Conservation (phyloP, 92 coral and sea anemone species). For the Umimayanthus kanabou region DNA sequence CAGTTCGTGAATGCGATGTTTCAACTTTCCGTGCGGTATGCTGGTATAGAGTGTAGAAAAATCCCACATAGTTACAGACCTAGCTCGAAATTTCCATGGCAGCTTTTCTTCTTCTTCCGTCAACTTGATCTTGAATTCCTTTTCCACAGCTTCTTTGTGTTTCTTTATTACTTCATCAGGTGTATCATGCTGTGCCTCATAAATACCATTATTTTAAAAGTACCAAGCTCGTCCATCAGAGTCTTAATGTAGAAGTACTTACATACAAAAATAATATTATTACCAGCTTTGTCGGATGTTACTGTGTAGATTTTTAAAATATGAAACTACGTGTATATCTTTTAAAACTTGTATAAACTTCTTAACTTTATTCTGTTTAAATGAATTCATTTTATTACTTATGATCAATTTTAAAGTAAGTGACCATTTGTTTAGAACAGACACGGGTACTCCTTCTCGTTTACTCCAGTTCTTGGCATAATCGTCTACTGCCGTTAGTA, state of each 20-base stretch:
- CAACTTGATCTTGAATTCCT: conserved; percentile 16
- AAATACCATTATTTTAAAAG: not conserved
- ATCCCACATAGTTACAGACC: conserved; percentile 13
- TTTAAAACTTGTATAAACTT: not conserved
- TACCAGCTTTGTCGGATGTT: conserved; percentile 49
- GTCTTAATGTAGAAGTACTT: conserved; percentile 37
- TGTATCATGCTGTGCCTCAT: not conserved
- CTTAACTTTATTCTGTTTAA: conserved; percentile 7
- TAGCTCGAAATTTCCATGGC: conserved; percentile 33
- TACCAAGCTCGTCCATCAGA: conserved; percentile 27
- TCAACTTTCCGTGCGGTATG: too few relatives aligned
- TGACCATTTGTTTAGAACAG: too few relatives aligned
- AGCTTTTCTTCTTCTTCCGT: not conserved
- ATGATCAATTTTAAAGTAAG: too few relatives aligned
- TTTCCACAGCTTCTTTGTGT: not conserved
- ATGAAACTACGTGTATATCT: too few relatives aligned
- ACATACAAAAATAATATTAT: conserved; percentile 31
- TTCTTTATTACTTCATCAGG: conserved; percentile 10
- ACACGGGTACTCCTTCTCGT: not conserved
- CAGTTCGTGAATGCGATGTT: too few relatives aligned
- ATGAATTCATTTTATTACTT: not conserved
- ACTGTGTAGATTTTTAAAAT: not conserved
- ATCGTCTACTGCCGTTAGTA: not conserved
- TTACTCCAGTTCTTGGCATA: conserved; percentile 25
- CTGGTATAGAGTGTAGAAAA: too few relatives aligned